Conservation (phyloP, 2,113 vertebrate species). For the Guaruba guarouba region DNA sequence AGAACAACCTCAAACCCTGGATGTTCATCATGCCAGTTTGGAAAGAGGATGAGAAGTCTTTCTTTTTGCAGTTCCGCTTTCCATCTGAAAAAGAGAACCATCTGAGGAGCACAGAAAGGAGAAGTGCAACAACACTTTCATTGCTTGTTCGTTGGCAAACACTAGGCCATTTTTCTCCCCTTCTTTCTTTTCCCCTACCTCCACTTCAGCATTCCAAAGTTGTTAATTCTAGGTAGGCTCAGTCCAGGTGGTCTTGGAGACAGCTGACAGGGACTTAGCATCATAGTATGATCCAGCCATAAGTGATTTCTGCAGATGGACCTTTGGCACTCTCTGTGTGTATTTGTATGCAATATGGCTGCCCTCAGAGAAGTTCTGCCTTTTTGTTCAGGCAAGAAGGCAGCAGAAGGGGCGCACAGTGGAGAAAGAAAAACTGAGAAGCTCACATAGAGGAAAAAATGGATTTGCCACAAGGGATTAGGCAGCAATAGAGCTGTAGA, state of each 20-base stretch:
- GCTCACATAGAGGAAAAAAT: not conserved
- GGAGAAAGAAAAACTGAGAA: not conserved
- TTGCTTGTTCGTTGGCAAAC: conserved; percentile 1
- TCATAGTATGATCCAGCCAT: not conserved
- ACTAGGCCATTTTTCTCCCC: not conserved
- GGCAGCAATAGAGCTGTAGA: not conserved
- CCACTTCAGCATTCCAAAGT: not conserved
- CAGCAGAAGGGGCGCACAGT: not conserved
- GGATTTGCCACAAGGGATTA: not conserved
- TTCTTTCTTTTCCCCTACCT: accelerated
- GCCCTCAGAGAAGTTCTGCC: not conserved
- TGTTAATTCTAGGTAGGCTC: not conserved
- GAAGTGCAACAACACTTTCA: conserved; percentile 43
- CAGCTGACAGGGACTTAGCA: not conserved
- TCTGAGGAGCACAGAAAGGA: conserved; percentile 33
- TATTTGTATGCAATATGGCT: not conserved
- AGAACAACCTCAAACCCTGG: not conserved
- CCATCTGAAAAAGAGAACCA: conserved; percentile 57
- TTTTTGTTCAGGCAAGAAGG: not conserved
- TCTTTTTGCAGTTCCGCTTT: conserved; percentile 55
- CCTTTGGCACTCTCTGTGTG: not conserved
- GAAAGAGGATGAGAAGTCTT: conserved; percentile 55
- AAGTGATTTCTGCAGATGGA: not conserved
- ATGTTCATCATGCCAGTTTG: conserved; percentile 13
- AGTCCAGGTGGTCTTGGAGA: not conserved